These are phyloP conservation scores for Chaetura pelagica DNA, from an alignment of 2,113 vertebrate genomes.

Conservation along the genomic window DNA sequence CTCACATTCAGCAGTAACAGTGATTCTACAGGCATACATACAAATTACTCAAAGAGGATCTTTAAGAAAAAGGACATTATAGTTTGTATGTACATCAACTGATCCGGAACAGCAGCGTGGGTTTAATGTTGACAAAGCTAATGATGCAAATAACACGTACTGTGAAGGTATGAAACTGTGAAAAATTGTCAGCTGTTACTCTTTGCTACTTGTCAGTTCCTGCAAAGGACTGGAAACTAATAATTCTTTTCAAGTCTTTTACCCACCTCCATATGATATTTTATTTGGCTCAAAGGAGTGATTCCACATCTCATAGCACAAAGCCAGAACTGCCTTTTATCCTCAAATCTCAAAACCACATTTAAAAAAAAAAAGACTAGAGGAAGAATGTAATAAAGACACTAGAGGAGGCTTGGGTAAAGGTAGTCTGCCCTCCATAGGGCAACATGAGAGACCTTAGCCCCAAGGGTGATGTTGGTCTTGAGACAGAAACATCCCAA, in stretches of 20 bases:
- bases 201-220: not conserved
- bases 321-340: not conserved
- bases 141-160: constrained; percentile 8
- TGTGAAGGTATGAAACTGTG: constrained; percentile 40
- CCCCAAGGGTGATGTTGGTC: not conserved
- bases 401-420: not conserved
- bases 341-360: not conserved
- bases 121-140: constrained; percentile 26
- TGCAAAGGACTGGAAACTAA: constrained; percentile 5
- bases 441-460: not conserved
- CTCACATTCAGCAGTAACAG: constrained; percentile 15
- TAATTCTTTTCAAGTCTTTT: constrained; percentile 3
- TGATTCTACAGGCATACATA: not conserved
- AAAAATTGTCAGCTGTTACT: constrained; percentile 48
- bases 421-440: not conserved
- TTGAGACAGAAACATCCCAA: not conserved
- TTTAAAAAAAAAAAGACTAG: not conserved
- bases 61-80: constrained; percentile 25
- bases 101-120: constrained; percentile 25
- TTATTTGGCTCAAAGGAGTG: constrained; percentile 21
- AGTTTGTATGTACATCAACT: constrained; percentile 16
- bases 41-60: constrained; percentile 36
- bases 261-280: not conserved
- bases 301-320: not conserved
- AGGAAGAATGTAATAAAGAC: not conserved